Evolutionary conservation across 2,113 vertebrate genomes (phyloP), one percentile per base, ranked within the genome.

Genomic region (Podarcis raffonei): DNA sequence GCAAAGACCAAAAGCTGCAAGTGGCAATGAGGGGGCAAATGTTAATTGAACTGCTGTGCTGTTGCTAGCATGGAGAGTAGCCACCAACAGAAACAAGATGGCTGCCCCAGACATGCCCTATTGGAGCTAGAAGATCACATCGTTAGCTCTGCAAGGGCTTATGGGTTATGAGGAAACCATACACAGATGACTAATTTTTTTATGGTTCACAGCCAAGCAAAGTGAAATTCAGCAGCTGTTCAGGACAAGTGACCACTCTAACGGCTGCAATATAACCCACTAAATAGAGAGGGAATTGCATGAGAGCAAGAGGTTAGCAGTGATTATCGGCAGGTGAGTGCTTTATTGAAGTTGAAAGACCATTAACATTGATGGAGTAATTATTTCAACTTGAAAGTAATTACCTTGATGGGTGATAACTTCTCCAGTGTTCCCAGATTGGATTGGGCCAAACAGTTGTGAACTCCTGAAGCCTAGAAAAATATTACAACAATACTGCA

Each of bases 311-410:
- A 97, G 97, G 97, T 98, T 97, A 98, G 97, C 96, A 22, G 94
- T 97, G 97, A 97, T 97, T 98, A 98, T 98, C 96, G 97, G 97
- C 97, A 97, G 97, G 97, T 97, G 97, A 98, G 97, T 97, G 97
- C 97, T 98, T 98, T 98, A 98, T 98, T 98, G 97, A 97, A 98
- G 98, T 98, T 97, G 97, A 98, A 97, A 98, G 97, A 97, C 97
- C 97, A 98, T 98, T 98, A 98, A 98, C 97, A 98, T 98, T 98
- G 97, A 98, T 98, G 97, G 98, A 97, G 97, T 97, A 98, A 98
- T 98, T 98, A 98, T 98, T 98, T 98, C 97, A 97, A 98, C 97
- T 98, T 98, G 96, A 97, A 97, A 97, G 97, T 97, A 98, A 98
- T 98, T 98, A 98, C 97, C 96, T 96, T 97, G 97, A 97, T 97